Evolutionary conservation across 2,797 vertebrate genomes (phyloP).

Genomic region (Chelonia mydas): DNA sequence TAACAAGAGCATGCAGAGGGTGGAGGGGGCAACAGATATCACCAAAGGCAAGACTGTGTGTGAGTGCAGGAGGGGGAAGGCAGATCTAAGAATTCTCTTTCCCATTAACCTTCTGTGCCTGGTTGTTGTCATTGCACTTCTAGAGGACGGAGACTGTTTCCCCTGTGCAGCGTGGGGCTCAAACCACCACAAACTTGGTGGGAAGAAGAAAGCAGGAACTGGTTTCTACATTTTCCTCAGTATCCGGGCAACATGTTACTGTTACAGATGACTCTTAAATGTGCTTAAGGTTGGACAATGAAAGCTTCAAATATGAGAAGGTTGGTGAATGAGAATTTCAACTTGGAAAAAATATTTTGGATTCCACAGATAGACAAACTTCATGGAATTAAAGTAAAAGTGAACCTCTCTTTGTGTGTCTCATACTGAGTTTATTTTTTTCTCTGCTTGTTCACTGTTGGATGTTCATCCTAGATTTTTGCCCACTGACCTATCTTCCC

Average conservation of each 20-base stretch:
- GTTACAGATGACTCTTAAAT: background rate
- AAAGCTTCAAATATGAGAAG: conserved; percentile 13
- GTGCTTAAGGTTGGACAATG: conserved; percentile 1
- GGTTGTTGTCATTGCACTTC: background rate
- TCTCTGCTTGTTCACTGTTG: background rate
- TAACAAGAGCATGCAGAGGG: background rate
- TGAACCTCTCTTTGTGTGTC: background rate
- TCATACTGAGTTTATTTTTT: background rate
- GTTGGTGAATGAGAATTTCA: background rate
- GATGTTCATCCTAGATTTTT: background rate
- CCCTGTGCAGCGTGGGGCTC: no score
- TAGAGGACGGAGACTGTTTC: background rate
- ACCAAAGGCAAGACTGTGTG: background rate
- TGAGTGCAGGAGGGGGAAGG: background rate
- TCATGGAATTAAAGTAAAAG: background rate
- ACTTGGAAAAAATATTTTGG: background rate
- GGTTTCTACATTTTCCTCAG: background rate
- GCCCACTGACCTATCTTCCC: background rate
- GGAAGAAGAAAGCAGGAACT: background rate
- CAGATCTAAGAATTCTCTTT: background rate
- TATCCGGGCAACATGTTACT: background rate
- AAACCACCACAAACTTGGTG: background rate
- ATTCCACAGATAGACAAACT: background rate
- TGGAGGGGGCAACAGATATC: background rate
- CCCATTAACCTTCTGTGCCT: background rate